Percentiles rank a stretch among this genome's conserved stretches.
These are phyloP conservation scores for Sinosuthora webbiana DNA, from an alignment of 2,113 vertebrate species.

Conservation along the genomic window DNA sequence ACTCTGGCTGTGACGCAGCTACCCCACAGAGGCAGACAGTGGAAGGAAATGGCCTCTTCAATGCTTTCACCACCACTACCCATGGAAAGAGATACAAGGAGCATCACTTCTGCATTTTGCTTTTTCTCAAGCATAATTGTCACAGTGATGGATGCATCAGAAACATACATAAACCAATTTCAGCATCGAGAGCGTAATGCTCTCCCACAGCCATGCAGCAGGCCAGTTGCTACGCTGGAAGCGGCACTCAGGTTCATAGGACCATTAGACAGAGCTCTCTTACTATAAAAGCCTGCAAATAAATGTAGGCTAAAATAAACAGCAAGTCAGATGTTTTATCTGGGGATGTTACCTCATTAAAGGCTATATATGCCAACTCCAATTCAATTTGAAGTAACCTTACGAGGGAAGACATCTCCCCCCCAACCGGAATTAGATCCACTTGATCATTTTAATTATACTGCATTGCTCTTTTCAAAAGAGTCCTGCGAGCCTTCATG, in stretches of 20 bases:
- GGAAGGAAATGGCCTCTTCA: background rate
- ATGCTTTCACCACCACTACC: background rate
- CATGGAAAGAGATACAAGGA: background rate
- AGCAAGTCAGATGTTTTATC: slow-evolving; percentile 66
- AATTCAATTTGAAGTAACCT: slow-evolving; percentile 64
- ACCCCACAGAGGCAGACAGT: background rate
- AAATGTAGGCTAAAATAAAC: slow-evolving; percentile 64
- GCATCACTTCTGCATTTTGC: background rate
- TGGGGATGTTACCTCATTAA: slow-evolving; percentile 64
- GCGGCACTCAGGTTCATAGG: background rate
- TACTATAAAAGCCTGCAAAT: slow-evolving; percentile 53
- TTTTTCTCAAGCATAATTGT: background rate
- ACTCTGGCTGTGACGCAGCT: background rate
- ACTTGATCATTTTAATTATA: slow-evolving; percentile 71
- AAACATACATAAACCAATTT: slow-evolving; percentile 37
- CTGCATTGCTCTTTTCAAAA: slow-evolving; percentile 46
- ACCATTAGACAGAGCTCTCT: slow-evolving; percentile 41
- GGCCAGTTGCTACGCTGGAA: background rate
- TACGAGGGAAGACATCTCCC: background rate
- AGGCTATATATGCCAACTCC: slow-evolving; percentile 62
- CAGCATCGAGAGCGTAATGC: background rate
- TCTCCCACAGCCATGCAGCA: background rate
- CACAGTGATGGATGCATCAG: slow-evolving; percentile 30
- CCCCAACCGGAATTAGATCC: slow-evolving; percentile 41
- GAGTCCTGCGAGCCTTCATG: slow-evolving; percentile 48